Conservation (phyloP, 1,140 invertebrate species). For the Scaptomyza graminum region DNA sequence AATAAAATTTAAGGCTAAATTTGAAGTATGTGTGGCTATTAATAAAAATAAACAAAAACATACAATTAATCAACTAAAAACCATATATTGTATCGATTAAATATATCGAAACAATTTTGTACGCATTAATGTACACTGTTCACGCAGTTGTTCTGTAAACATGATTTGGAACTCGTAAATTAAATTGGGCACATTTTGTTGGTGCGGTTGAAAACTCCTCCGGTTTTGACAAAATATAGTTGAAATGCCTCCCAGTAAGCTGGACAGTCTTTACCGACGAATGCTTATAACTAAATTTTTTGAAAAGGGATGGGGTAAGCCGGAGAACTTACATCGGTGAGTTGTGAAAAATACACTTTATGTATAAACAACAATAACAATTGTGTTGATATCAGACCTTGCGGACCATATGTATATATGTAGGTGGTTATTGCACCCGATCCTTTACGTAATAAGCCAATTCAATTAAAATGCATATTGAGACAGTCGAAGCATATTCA, state of each 20-base stretch:
- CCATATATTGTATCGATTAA: neutral
- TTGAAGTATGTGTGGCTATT: too few species aligned
- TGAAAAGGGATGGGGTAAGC: conserved; percentile 97
- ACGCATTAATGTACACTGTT: conserved; percentile 1
- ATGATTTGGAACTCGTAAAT: conserved; percentile 14
- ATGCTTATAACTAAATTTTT: conserved; percentile 97
- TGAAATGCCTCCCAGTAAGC: conserved; percentile 89
- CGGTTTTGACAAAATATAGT: conserved; percentile 30
- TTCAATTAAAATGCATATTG: neutral
- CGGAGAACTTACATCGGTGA: conserved; percentile 95
- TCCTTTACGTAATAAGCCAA: conserved; percentile 37
- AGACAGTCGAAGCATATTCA: neutral
- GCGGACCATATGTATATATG: conserved; percentile 6
- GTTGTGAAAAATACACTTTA: conserved; percentile 11
- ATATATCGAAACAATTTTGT: conserved; percentile 11
- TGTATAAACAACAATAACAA: conserved; percentile 7
- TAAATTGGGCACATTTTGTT: conserved; percentile 17
- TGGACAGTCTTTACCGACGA: conserved; percentile 95
- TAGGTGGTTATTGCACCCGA: conserved; percentile 12
- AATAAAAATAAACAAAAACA: neutral
- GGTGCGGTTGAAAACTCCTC: conserved; percentile 16
- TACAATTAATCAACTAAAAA: neutral
- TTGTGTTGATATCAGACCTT: neutral
- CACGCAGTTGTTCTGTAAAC: conserved; percentile 8
- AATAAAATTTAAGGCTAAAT: too few species aligned